A percentile compares a stretch with the other conserved stretches of the same genome.
phyloP scores from a whole-genome alignment of 2,888 invertebrate genomes.

The Tridacna crocea region DNA sequence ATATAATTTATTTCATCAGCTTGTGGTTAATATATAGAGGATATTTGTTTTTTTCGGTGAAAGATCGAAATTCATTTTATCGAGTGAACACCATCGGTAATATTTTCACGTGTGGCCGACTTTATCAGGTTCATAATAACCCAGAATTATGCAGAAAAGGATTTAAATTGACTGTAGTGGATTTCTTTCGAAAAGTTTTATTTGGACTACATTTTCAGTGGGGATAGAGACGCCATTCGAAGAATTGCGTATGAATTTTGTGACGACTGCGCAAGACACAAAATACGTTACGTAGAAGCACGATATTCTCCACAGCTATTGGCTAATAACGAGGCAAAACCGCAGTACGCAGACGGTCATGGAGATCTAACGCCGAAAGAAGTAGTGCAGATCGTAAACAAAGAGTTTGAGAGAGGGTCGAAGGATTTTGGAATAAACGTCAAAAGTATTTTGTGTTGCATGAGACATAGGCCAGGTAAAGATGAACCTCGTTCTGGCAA shows the following conservation, averaged over 20 bases:
- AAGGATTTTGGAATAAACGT: constrained; percentile 84
- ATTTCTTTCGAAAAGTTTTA: background rate
- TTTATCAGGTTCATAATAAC: too few relatives aligned
- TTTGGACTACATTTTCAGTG: constrained; percentile 69
- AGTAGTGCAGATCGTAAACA: constrained; percentile 84
- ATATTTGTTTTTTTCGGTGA: too few relatives aligned
- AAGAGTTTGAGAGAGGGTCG: constrained; percentile 84
- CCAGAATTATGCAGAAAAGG: too few relatives aligned
- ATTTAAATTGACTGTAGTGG: too few relatives aligned
- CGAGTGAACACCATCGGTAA: too few relatives aligned
- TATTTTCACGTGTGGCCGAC: too few relatives aligned
- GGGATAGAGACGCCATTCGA: constrained; percentile 85
- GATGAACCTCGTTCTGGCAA: background rate
- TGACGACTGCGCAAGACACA: constrained; percentile 85
- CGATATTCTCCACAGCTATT: constrained; percentile 85
- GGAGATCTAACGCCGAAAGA: constrained; percentile 79
- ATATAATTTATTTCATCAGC: too few relatives aligned
- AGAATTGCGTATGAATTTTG: constrained; percentile 86
- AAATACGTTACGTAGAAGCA: constrained; percentile 86
- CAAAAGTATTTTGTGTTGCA: constrained; percentile 85
- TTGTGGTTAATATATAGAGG: too few relatives aligned
- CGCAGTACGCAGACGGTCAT: constrained; percentile 53
- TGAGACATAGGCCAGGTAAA: constrained; percentile 83
- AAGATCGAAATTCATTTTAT: too few relatives aligned
- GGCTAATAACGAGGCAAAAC: constrained; percentile 70